Percentiles rank a stretch among this genome's conserved stretches.
phyloP scores from a whole-genome alignment of 1,140 invertebrate species.

The Drosophila busckii region DNA sequence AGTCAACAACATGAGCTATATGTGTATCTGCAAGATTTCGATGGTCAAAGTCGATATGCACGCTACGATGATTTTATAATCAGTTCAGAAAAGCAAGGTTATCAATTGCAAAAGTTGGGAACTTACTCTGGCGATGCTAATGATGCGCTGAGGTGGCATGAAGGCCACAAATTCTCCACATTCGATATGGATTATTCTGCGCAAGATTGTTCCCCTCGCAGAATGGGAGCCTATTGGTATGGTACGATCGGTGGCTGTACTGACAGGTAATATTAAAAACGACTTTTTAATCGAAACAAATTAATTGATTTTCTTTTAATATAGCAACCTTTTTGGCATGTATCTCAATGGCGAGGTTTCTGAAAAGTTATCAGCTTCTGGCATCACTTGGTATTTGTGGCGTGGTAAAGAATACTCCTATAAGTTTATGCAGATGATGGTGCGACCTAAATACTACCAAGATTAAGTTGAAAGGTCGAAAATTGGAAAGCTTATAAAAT shows the following conservation, averaged over 20 bases:
- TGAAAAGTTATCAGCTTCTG: neutral
- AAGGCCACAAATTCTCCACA: neutral
- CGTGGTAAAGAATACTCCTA: neutral
- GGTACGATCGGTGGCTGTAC: slow-evolving; percentile 63
- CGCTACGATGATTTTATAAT: slow-evolving; percentile 83
- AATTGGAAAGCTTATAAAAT: too few relatives aligned
- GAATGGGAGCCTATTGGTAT: slow-evolving; percentile 83
- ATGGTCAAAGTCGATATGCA: slow-evolving; percentile 80
- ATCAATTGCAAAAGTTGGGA: slow-evolving; percentile 82
- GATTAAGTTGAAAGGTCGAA: too few relatives aligned
- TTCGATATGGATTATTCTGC: slow-evolving; percentile 81
- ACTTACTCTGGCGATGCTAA: slow-evolving; percentile 53
- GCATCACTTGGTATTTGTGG: neutral
- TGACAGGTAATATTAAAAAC: slow-evolving; percentile 1
- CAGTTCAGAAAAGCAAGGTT: slow-evolving; percentile 82
- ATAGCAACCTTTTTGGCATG: slow-evolving; percentile 1
- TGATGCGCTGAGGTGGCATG: neutral
- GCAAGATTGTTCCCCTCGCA: too few relatives aligned
- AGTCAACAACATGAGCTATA: slow-evolving; percentile 81
- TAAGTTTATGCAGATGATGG: neutral
- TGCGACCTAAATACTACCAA: too few relatives aligned
- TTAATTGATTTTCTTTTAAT: neutral
- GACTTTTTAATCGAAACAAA: neutral
- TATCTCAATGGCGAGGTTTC: too few relatives aligned
- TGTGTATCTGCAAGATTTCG: slow-evolving; percentile 82